Evolutionary conservation across 2,113 vertebrate genomes (phyloP), one percentile per base, ranked within the genome.

Genomic region (Ptychochromis oligacanthus): DNA sequence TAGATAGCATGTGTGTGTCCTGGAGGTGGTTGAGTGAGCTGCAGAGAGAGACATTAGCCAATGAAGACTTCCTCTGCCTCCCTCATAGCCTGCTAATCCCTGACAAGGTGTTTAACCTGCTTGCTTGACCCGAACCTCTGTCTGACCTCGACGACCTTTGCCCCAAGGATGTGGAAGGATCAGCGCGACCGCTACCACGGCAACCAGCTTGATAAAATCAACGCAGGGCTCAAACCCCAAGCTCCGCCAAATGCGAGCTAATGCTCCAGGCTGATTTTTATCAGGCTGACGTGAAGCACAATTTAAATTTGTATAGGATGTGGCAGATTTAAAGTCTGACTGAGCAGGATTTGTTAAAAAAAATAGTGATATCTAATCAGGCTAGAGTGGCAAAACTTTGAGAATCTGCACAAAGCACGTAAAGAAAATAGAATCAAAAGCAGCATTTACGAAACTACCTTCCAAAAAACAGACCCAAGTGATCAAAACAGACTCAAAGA

Each of bases 51-150:
- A 90, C 78, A 84, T 94, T 83, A 94, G 89, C 91, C 90, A 87
- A 85, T 84, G 88, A 90, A 82, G 91, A 94, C 91, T 92, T 94
- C 92, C 86, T 92, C 85, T 81, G 77, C 49, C 81, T 88, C 86
- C 82, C 83, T 89, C 86, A 38, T 36, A 60, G 82, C 85, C 70
- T 14, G 3, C 84, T 94, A 93, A 95, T 94, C 91, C 91, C 87
- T 18, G 57, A 92, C 93, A 92, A 95, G 94, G 95, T 95, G 95
- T 95, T 95, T 92, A 94, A 95, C 94, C 91, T 93, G 84, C 83
- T 88, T 59, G 84, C 88, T 93, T 92, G 89, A 94, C 89, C 92
- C 77, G 28, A 89, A 92, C 89, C 91, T 83, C 82, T 55, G 75
- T 91, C 83, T 89, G 91, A 95, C 91, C 93, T 81, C 14, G 14